These are phyloP conservation scores for Acrocephalus kingi DNA, from an alignment of 2,113 vertebrate genomes.

Conservation along the genomic window DNA sequence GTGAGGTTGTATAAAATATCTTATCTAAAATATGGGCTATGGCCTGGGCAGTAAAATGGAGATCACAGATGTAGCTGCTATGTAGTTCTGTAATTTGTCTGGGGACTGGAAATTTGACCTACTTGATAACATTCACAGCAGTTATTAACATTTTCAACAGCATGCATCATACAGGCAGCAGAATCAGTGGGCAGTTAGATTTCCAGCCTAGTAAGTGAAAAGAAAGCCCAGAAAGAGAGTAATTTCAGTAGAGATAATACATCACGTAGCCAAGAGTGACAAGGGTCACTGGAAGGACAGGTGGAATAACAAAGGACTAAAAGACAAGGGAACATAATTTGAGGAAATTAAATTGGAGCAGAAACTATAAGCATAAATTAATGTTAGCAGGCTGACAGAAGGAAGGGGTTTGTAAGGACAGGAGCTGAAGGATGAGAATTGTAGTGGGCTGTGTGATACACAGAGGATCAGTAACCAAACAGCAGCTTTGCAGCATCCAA, in stretches of 20 bases:
- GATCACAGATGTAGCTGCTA: not conserved
- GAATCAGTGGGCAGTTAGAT: not conserved
- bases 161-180: not conserved
- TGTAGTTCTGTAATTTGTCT: not conserved
- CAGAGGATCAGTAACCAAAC: slow-evolving; percentile 12
- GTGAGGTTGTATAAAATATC: not conserved
- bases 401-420: slow-evolving; percentile 18
- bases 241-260: not conserved
- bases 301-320: not conserved
- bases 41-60: not conserved
- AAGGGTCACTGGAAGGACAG: slow-evolving; percentile 7
- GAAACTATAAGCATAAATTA: slow-evolving; percentile 35
- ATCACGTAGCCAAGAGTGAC: not conserved
- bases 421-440: slow-evolving; percentile 11
- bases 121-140: not conserved
- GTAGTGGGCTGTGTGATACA: slow-evolving; percentile 27
- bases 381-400: not conserved
- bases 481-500: slow-evolving; percentile 8
- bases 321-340: not conserved
- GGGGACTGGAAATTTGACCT: not conserved
- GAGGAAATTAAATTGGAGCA: slow-evolving; percentile 22
- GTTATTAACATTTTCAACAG: not conserved
- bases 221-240: not conserved
- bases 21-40: not conserved
- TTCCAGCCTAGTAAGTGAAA: not conserved